Conservation (phyloP, 2,888 invertebrate genomes). For the Hypercompe scribonia region DNA sequence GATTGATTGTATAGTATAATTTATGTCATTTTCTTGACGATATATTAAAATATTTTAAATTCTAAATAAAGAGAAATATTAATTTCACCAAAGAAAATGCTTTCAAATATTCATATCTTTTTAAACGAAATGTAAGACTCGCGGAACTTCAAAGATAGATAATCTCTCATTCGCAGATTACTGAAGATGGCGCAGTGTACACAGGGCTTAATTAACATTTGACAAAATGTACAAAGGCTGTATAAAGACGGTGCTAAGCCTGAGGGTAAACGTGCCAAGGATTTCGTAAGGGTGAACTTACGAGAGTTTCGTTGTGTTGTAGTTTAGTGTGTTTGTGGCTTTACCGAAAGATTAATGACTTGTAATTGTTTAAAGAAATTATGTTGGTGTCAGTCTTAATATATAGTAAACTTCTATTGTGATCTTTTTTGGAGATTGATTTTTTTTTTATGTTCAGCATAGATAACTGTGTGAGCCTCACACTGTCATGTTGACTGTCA, state of each 20-base stretch:
- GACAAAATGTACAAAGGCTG: constrained; percentile 65
- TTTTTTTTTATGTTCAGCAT: too few relatives aligned
- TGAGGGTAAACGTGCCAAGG: constrained; percentile 39
- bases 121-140: constrained; percentile 18
- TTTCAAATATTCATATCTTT: constrained; percentile 23
- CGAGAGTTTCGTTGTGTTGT: constrained; percentile 24
- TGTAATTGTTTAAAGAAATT: not conserved
- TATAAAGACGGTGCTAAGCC: constrained; percentile 43
- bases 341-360: not conserved
- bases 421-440: not conserved
- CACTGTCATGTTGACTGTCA: too few relatives aligned
- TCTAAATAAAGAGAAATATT: constrained; percentile 2
- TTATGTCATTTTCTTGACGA: not conserved
- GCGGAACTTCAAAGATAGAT: constrained; percentile 48
- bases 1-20: not conserved
- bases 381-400: not conserved
- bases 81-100: constrained; percentile 11
- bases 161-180: constrained; percentile 43
- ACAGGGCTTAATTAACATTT: constrained; percentile 58
- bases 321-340: not conserved
- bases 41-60: not conserved
- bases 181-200: constrained; percentile 28
- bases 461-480: too few relatives aligned
- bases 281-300: constrained; percentile 34
- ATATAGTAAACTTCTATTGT: too few relatives aligned